A percentile compares a stretch with the other conserved stretches of the same genome.
Conservation (phyloP, 2,113 vertebrate species). For the Cairina moschata region DNA sequence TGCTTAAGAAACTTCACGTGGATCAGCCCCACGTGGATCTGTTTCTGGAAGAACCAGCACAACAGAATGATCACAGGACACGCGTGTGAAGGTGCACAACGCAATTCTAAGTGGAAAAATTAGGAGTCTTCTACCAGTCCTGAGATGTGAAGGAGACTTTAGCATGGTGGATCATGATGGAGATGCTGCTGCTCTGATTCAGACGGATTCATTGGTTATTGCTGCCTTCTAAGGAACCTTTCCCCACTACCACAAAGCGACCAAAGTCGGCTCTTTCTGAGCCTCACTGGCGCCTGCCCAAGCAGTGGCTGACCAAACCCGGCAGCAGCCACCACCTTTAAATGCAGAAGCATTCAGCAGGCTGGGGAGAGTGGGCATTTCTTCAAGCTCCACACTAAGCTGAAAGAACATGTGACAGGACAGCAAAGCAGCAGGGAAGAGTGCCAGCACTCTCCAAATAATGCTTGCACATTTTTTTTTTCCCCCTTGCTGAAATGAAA, state of each 20-base stretch:
- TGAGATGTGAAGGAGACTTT: neutral
- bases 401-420: neutral
- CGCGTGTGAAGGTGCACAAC: neutral
- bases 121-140: neutral
- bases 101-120: neutral
- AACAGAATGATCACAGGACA: no score
- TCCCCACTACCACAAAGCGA: neutral
- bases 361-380: neutral
- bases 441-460: neutral
- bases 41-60: neutral
- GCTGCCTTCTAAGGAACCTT: neutral
- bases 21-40: neutral
- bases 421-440: neutral
- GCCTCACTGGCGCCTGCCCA: neutral
- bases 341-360: neutral
- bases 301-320: neutral
- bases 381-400: neutral
- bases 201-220: neutral
- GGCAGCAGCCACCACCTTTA: neutral
- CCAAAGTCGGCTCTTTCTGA: neutral
- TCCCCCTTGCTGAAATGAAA: neutral
- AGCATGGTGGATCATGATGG: neutral
- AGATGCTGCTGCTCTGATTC: neutral
- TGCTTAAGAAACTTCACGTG: neutral
- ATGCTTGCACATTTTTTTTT: neutral